These are phyloP conservation scores for Mactra quadrangularis DNA, from an alignment of 1,140 invertebrate genomes.

Conservation along the genomic window DNA sequence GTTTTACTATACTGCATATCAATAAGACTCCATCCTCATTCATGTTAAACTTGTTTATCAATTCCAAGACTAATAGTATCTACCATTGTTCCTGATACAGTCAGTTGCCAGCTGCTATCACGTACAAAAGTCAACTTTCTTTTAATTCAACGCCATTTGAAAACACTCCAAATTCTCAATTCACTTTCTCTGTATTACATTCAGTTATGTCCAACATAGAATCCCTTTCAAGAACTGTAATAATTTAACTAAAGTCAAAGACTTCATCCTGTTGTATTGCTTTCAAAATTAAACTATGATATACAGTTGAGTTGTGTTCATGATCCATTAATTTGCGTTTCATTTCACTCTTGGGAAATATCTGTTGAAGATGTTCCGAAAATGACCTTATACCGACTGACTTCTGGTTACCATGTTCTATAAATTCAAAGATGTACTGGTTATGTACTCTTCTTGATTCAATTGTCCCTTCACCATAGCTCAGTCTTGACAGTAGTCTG, in stretches of 20 bases:
- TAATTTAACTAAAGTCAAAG: background rate
- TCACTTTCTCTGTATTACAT: background rate
- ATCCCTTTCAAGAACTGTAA: background rate
- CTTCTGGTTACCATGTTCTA: background rate
- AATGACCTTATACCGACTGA: background rate
- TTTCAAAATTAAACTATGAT: background rate
- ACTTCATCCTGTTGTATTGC: background rate
- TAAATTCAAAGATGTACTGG: slow-evolving; percentile 10
- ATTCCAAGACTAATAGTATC: background rate
- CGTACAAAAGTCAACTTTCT: background rate
- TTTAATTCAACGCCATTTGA: slow-evolving; percentile 1
- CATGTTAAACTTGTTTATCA: background rate
- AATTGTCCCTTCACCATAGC: background rate
- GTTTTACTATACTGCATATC: background rate
- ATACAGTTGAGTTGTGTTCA: background rate
- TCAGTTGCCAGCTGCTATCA: background rate
- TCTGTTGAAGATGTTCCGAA: background rate
- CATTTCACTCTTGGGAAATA: background rate
- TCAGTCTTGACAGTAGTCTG: background rate
- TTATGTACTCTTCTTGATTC: background rate
- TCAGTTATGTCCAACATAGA: too few species aligned
- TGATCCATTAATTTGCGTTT: background rate
- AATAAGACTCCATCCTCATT: background rate
- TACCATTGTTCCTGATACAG: background rate
- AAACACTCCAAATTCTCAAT: background rate